A percentile compares a stretch with the other conserved stretches of the same genome.
Evolutionary conservation across 1,140 invertebrate species (phyloP).

Genomic region (Solenopsis invicta): DNA sequence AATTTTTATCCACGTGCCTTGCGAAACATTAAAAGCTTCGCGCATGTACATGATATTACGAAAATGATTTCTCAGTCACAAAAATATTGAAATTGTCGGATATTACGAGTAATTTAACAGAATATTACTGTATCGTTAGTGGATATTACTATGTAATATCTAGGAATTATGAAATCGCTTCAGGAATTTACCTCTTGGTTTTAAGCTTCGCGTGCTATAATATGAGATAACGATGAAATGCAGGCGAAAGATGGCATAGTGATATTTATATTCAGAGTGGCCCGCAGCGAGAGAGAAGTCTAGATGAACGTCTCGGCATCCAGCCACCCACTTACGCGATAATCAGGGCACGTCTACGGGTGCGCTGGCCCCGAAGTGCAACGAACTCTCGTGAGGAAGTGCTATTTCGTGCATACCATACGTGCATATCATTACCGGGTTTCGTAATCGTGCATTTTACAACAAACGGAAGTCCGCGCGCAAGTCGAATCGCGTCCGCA

Average conservation of each 20-base stretch:
- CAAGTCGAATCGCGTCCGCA: not conserved
- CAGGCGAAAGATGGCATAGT: not conserved
- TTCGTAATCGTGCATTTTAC: constrained; percentile 34
- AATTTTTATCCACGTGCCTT: too few species aligned
- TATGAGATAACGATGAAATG: not conserved
- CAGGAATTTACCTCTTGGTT: not conserved
- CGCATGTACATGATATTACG: not conserved
- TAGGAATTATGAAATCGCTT: not conserved
- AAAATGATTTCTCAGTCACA: not conserved
- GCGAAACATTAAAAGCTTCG: not conserved
- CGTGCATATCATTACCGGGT: constrained; percentile 50
- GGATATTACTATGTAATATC: constrained; percentile 2
- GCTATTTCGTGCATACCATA: constrained; percentile 59
- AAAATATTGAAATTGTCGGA: not conserved
- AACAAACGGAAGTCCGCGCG: constrained; percentile 18
- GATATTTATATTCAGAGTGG: constrained; percentile 39
- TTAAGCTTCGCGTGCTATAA: not conserved
- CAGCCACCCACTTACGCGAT: constrained; percentile 54
- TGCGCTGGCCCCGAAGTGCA: constrained; percentile 53
- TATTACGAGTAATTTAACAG: constrained; percentile 9
- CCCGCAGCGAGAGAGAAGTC: constrained; percentile 15
- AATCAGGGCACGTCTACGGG: constrained; percentile 65
- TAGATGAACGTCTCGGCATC: constrained; percentile 48
- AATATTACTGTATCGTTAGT: not conserved
- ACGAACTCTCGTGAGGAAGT: constrained; percentile 60